Evolutionary conservation across 2,113 vertebrate species (phyloP), one percentile per base, ranked within the genome.

Genomic region (Chloropsis cyanopogon): DNA sequence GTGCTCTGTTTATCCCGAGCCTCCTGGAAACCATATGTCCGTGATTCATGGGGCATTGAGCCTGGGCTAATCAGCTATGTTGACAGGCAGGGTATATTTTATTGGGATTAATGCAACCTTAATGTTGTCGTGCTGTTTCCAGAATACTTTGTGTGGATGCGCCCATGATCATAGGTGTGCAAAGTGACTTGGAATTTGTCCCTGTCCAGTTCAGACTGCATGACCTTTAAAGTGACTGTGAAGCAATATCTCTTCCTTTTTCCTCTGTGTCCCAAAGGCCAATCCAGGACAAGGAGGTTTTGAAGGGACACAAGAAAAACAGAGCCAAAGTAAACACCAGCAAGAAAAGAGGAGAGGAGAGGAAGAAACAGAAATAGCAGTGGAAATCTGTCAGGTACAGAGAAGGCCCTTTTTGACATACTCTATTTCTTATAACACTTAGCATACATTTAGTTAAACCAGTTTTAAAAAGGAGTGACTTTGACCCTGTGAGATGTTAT

Each of bases 71-170:
- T 75, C 81, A 87, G 33, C 78, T 76, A 2, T 90, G 61, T 39
- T 87, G 84, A 78, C 70, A 91, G 60, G 35, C 77, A 92, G 65
- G 73, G 82, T 87, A 41, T 76, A 76, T 96, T 93, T 85, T 91
- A 68, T 76, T 16, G 1, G 78, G 65, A 65, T 87, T 79, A 93
- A 75, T 71, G 49, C 49, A 80, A 87, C 78, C 66, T 91, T 71
- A 49, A 37, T 49, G n/a, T 82, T 77, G 73, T 53, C 0, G 0
- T 82, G 73, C 70, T 69, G 59, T 82, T 93, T 87, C 78, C 65
- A 94, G 78, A 85, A 87, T 65, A 35, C 8, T 73, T 70, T 66
- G 23, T 50, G 49, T 70, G 80, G 88, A 7, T 80, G 22, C 83
- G 54, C 14, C 56, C 4, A 1, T 68, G 64, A 73, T 59, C 60